Percentiles rank a stretch among this genome's conserved stretches.
phyloP scores from a whole-genome alignment of 2,888 invertebrate species.

The Leptopilina drosophilae region DNA sequence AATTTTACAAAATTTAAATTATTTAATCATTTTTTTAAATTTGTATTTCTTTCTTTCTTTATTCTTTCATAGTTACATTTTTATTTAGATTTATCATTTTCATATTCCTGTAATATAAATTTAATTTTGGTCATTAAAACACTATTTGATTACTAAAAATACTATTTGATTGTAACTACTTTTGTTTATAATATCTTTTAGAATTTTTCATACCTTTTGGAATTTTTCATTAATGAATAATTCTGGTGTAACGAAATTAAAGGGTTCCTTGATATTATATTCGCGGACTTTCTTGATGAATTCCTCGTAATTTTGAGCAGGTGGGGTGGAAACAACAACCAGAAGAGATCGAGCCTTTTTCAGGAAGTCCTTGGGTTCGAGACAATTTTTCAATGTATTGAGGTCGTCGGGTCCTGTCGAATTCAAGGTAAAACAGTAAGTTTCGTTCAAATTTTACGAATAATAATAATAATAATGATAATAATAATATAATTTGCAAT shows the following conservation, averaged over 20 bases:
- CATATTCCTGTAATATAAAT: no score
- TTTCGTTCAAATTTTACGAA: slow-evolving; percentile 49
- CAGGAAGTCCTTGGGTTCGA: slow-evolving; percentile 81
- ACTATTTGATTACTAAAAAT: no score
- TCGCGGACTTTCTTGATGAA: slow-evolving; percentile 89
- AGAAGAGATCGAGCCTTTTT: slow-evolving; percentile 89
- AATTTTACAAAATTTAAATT: no score
- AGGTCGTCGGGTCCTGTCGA: slow-evolving; percentile 79
- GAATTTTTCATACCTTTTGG: slow-evolving; percentile 68
- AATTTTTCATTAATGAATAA: slow-evolving; percentile 79
- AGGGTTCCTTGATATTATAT: slow-evolving; percentile 89
- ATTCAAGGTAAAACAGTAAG: slow-evolving; percentile 45
- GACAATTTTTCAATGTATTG: slow-evolving; percentile 80
- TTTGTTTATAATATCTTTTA: neutral
- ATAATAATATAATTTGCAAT: neutral
- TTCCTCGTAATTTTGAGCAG: slow-evolving; percentile 83
- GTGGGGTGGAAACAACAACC: slow-evolving; percentile 93
- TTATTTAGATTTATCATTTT: no score
- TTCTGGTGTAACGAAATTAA: slow-evolving; percentile 85
- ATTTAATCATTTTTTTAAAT: no score
- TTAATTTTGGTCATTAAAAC: no score
- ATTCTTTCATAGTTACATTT: no score
- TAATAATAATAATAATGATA: neutral
- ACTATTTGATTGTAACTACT: neutral
- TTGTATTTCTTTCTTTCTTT: no score